phyloP scores from a whole-genome alignment of 1,140 invertebrate genomes.

The Conus betulinus region DNA sequence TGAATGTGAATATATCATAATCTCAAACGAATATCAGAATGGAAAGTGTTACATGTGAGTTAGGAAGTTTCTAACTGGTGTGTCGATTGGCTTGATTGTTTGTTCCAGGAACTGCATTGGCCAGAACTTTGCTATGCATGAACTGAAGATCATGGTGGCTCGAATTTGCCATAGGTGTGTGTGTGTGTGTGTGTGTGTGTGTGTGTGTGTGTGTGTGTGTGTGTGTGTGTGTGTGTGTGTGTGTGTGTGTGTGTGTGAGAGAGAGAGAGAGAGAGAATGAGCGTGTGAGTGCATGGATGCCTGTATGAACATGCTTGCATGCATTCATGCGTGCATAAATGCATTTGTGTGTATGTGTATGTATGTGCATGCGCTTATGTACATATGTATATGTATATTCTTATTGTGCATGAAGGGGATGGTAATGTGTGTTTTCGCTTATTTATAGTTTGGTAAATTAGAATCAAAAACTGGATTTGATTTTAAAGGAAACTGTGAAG shows the following conservation, averaged over 20 bases:
- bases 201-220: not conserved
- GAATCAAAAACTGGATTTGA: no score
- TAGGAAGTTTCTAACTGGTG: no score
- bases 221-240: not conserved
- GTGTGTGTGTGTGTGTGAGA: no score
- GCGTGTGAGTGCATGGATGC: not conserved
- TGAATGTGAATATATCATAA: no score
- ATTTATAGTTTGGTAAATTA: no score
- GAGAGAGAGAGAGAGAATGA: no score
- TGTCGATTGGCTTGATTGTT: not conserved
- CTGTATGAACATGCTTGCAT: no score
- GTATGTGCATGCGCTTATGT: not conserved
- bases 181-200: not conserved
- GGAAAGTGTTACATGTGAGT: no score
- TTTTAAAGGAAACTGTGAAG: no score
- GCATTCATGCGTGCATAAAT: not conserved
- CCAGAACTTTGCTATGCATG: slow-evolving; percentile 64
- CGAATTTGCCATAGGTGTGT: slow-evolving; percentile 59
- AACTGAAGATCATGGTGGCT: slow-evolving; percentile 53
- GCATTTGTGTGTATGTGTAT: not conserved
- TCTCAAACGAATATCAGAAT: no score
- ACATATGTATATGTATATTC: not conserved
- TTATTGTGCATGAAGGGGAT: no score
- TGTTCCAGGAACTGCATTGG: slow-evolving; percentile 62
- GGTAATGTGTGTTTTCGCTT: no score